Evolutionary conservation across 2,888 invertebrate species (phyloP), one percentile per base, ranked within the genome.

Genomic region (Schizaphis graminum): DNA sequence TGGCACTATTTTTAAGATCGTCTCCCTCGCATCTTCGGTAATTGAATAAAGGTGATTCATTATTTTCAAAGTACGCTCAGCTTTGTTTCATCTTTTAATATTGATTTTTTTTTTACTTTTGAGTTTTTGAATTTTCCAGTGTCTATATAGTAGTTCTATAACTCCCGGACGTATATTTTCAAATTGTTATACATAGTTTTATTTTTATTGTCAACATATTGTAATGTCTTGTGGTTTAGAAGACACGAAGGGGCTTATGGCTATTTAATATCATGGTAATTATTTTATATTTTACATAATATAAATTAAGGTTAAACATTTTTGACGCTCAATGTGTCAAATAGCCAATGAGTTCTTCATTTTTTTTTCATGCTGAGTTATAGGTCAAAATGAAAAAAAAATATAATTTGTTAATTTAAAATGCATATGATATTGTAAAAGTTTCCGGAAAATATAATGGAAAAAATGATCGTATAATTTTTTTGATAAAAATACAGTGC

Each of bases 1-100:
- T 91, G 91, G 91, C 77, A 91, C 26, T 35, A 28, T 47, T 91
- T 91, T 26, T n/a, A 53, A 77, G 91, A 91, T 91, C n/a, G n/a
- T 61, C 89, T 89, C 13, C 44, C 47, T 61, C 49, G 67, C 67
- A 44, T 35, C n/a, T 16, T n/a, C 67, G n/a, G 35, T 21, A 35
- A 67, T 67, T 67, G 7, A 35, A 67, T 35, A 35, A 16, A 67
- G 5, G 35, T 5, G 67, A 67, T 21, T n/a, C 61, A 13, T 11
- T 67, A 67, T n/a, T n/a, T 13, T 0, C n/a, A 16, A 35, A 67
- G 16, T 35, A 67, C 16, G 16, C 16, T 67, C 67, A 35, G 35
- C 35, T 16, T 16, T 21, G 16, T 35, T 35, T 16, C 16, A 35
- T n/a, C 13, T 5, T 67, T 67, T 13, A n/a, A 67, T 67, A 5